phyloP scores from a whole-genome alignment of 1,140 invertebrate species.

The Heliconius himera region DNA sequence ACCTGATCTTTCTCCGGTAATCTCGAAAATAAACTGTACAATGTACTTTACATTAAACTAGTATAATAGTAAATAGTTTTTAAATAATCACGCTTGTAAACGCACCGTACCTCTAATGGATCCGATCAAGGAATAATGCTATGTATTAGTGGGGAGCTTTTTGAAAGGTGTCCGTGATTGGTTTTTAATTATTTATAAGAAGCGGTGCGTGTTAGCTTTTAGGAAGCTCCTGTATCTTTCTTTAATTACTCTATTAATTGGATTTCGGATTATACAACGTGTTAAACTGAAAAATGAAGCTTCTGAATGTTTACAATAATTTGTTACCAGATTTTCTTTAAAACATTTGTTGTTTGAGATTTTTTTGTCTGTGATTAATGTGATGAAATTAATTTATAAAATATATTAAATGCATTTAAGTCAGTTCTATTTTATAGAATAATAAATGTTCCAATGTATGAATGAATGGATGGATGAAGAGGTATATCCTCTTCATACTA shows the following conservation, averaged over 20 bases:
- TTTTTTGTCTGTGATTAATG: too few relatives aligned
- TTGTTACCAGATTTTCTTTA: too few relatives aligned
- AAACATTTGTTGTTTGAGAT: too few relatives aligned
- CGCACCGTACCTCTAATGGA: slow-evolving; percentile 50
- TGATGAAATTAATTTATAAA: too few relatives aligned
- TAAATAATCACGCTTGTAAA: slow-evolving; percentile 37
- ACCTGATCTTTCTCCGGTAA: too few relatives aligned
- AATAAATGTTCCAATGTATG: too few relatives aligned
- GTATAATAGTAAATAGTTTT: neutral
- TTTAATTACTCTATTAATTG: neutral
- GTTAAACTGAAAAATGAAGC: neutral
- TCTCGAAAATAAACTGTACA: too few relatives aligned
- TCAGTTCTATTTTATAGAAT: too few relatives aligned
- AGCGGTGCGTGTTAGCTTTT: slow-evolving; percentile 32
- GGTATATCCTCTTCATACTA: too few relatives aligned
- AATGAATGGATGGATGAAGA: too few relatives aligned
- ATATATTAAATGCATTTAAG: too few relatives aligned
- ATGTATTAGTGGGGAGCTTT: slow-evolving; percentile 71
- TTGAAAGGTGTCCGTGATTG: slow-evolving; percentile 73
- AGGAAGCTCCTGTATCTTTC: neutral
- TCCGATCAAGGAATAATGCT: slow-evolving; percentile 68
- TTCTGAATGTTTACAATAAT: neutral
- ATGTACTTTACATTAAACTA: neutral
- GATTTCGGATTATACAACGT: neutral
- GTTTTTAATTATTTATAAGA: slow-evolving; percentile 72